Base-by-base conservation (phyloP, 2,113 vertebrate genomes). In the Motacilla alba region DNA sequence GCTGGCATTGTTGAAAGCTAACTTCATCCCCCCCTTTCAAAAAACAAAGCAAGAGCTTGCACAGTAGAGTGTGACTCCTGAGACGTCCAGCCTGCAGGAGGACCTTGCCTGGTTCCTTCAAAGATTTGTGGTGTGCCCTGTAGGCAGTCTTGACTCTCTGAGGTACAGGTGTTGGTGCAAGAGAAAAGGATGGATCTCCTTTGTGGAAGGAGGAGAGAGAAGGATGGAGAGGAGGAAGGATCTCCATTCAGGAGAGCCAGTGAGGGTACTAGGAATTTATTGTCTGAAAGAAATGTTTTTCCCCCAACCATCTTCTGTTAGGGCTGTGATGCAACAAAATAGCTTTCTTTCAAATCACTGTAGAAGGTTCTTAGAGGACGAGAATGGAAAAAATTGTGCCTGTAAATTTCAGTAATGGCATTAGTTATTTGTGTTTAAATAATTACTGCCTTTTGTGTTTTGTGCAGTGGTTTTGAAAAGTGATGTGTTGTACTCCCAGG, bases 311-410 rank as follows among this genome's bases (percentile, higher is more conserved):
- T 50, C 43, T 80, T 35, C 87, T 78, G 5, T 47, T 87, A 64
- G 21, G n/a, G 47, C 39, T 90, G 47, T 81, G 76, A 70, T 70
- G 59, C 63, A 93, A 81, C 0, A 13, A 77, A 90, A 74, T 55
- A 63, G 33, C 16, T 92, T 90, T 90, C 79, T 93, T 59, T 69
- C 83, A 86, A 21, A 70, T 81, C 33, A 44, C 60, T 63, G 6
- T 22, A 74, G 83, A 86, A 88, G 50, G 55, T 86, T 94, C 59
- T 90, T 81, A 92, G 63, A 92, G 56, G 47, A 46, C 60, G 81
- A 70, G 33, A 80, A 63, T 75, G 59, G 60, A 95, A 90, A 93
- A 55, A 63, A 4, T 55, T 86, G 39, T 88, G 41, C 13, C 15
- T 75, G 50, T 49, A 66, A 41, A 49, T 58, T 75, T 31, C 74